Evolutionary conservation across 1,140 invertebrate species (phyloP), one percentile per base, ranked within the genome.

Genomic region (Drosophila sucinea): DNA sequence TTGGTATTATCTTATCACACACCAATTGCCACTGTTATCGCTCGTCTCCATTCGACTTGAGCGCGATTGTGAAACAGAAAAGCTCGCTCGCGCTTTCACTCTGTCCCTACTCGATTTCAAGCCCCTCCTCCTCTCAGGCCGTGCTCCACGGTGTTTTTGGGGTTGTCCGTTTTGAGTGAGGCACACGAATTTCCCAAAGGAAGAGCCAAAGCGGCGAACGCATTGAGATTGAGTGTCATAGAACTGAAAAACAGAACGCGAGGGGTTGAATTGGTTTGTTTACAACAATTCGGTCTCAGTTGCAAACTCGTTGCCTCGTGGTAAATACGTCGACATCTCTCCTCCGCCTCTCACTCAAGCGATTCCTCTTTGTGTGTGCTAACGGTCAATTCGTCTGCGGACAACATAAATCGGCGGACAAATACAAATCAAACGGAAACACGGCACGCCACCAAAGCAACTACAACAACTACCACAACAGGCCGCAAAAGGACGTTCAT

Each of bases 181-280:
- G 79, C 70, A 64, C 73, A 73, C 72, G 66, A 90, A 66, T 87
- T 68, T 51, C 68, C 84, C 65, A 75, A 89, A 82, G 69, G 67
- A 81, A 65, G 58, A 65, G 47, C 66, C 56, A 65, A 60, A 40
- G 44, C 72, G 60, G 64, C 54, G 70, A 77, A 74, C 38, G 61
- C 41, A 51, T 79, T 51, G 44, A 51, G 44, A 51, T 51, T 79
- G 77, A 79, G 70, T 79, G 73, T 57, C 63, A 77, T 51, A 27
- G 23, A 51, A 51, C 44, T 51, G 44, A 51, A 51, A 69, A 76
- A 62, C 62, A 62, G 64, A 79, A 77, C 47, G 61, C 75, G 87
- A 78, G 89, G 89, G 89, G 89, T 91, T 91, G 89, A 81, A 82
- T 85, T 79, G 73, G 80, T 90, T 90, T 90, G 89, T 90, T 90